Evolutionary conservation across 2,888 invertebrate genomes (phyloP).

Genomic region (Machimus rusticus): DNA sequence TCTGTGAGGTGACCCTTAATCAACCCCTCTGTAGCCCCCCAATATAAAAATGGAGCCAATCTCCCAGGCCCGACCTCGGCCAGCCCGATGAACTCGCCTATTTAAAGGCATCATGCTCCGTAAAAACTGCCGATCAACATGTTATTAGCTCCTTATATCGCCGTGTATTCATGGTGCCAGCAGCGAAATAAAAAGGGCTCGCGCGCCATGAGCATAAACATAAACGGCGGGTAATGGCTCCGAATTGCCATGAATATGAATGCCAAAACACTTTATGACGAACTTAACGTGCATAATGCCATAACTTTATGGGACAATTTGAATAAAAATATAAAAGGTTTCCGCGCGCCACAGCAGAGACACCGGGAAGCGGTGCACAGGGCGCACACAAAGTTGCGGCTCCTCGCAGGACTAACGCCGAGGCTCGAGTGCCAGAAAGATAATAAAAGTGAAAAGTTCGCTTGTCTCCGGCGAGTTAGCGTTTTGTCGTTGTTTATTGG

Average conservation of each 20-base stretch:
- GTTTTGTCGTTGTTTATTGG: constrained; percentile 39
- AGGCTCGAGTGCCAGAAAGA: constrained; percentile 13
- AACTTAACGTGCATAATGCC: constrained; percentile 39
- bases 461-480: constrained; percentile 30
- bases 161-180: constrained; percentile 26
- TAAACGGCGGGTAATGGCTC: constrained; percentile 39
- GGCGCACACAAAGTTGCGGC: constrained; percentile 15
- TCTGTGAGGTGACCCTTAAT: not conserved
- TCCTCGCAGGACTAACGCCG: not conserved
- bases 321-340: constrained; percentile 38
- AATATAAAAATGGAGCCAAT: not conserved
- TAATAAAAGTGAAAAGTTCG: constrained; percentile 40
- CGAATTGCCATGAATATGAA: constrained; percentile 41
- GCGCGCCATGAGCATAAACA: constrained; percentile 37
- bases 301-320: constrained; percentile 41
- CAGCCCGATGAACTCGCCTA: not conserved
- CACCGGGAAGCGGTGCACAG: not conserved
- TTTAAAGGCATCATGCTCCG: constrained; percentile 9
- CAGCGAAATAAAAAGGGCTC: constrained; percentile 31
- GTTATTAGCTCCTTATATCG: constrained; percentile 37
- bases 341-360: not conserved
- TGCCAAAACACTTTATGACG: constrained; percentile 38
- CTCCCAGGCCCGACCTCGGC: not conserved
- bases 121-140: constrained; percentile 40
- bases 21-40: not conserved